Evolutionary conservation across 2,888 invertebrate genomes (phyloP).

Genomic region (Eupithecia insigniata): DNA sequence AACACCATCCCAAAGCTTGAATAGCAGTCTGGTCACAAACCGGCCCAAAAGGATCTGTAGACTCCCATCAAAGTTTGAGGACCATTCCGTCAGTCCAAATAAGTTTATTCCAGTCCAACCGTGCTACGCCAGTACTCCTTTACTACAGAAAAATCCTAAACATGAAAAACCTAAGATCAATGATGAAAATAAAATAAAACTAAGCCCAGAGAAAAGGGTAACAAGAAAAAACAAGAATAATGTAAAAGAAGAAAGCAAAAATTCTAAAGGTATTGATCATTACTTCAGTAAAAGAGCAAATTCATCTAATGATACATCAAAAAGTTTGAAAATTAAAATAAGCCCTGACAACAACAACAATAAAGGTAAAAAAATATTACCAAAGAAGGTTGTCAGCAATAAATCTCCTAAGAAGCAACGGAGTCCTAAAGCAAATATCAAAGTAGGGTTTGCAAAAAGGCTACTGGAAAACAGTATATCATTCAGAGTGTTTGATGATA

Average conservation of each 20-base stretch:
- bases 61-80: conserved; percentile 70
- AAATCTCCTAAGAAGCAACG: conserved; percentile 38
- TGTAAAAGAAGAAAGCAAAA: conserved; percentile 36
- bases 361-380: conserved; percentile 41
- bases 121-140: conserved; percentile 70
- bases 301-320: conserved; percentile 16
- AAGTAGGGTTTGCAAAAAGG: conserved; percentile 42
- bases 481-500: conserved; percentile 63
- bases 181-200: conserved; percentile 11
- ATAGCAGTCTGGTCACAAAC: conserved; percentile 57
- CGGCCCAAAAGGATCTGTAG: conserved; percentile 68
- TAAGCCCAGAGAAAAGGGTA: conserved; percentile 22
- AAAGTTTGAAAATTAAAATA: conserved; percentile 40
- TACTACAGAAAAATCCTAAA: conserved; percentile 49
- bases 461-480: conserved; percentile 55
- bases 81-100: conserved; percentile 69
- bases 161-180: conserved; percentile 12
- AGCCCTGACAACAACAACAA: conserved; percentile 65
- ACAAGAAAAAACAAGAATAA: conserved; percentile 25
- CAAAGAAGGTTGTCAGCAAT: conserved; percentile 24
- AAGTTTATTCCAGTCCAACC: conserved; percentile 67
- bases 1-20: conserved; percentile 53
- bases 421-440: conserved; percentile 33
- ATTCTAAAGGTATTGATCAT: conserved; percentile 17
- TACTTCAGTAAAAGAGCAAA: conserved; percentile 14